Conservation (phyloP, 2,113 vertebrate genomes). For the Rhinoderma darwinii region DNA sequence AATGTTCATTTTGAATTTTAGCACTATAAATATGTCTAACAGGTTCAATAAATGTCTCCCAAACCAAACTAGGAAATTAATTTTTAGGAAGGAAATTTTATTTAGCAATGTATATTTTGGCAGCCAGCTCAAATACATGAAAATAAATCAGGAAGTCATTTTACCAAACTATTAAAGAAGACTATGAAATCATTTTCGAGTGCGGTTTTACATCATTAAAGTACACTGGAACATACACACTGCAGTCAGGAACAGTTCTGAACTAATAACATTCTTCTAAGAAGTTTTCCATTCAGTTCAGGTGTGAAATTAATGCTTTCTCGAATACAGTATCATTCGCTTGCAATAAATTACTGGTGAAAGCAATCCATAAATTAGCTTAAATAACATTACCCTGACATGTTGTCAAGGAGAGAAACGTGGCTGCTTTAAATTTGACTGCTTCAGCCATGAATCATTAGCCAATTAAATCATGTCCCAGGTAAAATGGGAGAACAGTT, state of each 20-base stretch:
- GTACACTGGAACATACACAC: background rate
- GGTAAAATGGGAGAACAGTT: slow-evolving; percentile 33
- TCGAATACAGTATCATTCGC: slow-evolving; percentile 40
- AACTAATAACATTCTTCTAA: background rate
- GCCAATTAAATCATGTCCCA: background rate
- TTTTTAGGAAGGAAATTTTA: slow-evolving; percentile 60
- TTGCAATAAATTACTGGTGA: slow-evolving; percentile 45
- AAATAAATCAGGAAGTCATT: slow-evolving; percentile 44
- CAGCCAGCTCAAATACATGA: slow-evolving; percentile 3
- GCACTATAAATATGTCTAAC: slow-evolving; percentile 46
- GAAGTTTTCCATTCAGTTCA: slow-evolving; percentile 42
- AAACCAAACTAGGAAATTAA: slow-evolving; percentile 56
- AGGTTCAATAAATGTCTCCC: slow-evolving; percentile 55
- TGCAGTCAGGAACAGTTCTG: slow-evolving; percentile 1
- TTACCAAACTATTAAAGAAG: slow-evolving; percentile 36
- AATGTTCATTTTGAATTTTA: slow-evolving; percentile 22
- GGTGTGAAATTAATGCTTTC: slow-evolving; percentile 43
- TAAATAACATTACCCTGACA: slow-evolving; percentile 21
- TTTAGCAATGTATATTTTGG: slow-evolving; percentile 31
- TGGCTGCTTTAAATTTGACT: slow-evolving; percentile 26
- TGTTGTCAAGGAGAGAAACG: slow-evolving; percentile 38
- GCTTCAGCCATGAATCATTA: slow-evolving; percentile 39
- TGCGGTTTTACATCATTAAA: slow-evolving; percentile 39
- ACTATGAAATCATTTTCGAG: slow-evolving; percentile 39
- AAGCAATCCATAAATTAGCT: slow-evolving; percentile 35